Conservation (phyloP, 2,797 vertebrate genomes). For the Hippocampus kuda region DNA sequence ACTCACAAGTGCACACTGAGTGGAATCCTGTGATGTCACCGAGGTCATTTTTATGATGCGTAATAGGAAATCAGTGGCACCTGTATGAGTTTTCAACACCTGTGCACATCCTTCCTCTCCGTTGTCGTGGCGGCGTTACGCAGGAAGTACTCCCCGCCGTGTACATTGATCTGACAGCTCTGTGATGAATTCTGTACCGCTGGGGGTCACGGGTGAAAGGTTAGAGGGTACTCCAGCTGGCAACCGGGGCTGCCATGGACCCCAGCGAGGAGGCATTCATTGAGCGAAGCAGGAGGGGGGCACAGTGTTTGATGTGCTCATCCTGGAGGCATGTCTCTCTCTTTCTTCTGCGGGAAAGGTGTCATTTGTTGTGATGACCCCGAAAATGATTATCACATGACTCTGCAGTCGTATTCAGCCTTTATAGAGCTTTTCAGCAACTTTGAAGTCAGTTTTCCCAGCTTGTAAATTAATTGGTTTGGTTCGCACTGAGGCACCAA, state of each 20-base stretch:
- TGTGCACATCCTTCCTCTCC: conserved; percentile 16
- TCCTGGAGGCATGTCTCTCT: conserved; percentile 16
- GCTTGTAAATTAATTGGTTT: not conserved
- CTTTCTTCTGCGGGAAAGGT: not conserved
- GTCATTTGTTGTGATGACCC: conserved; percentile 3
- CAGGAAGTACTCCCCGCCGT: conserved; percentile 31
- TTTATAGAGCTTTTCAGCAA: not conserved
- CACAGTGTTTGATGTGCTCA: conserved; percentile 32
- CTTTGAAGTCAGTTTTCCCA: conserved; percentile 10
- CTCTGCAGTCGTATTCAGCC: not conserved
- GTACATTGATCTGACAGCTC: conserved; percentile 37
- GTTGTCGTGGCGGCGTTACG: conserved; percentile 18
- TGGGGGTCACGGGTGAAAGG: conserved; percentile 62
- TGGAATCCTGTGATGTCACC: conserved; percentile 9
- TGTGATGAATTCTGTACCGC: conserved; percentile 49
- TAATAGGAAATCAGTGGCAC: conserved; percentile 38
- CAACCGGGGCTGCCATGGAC: conserved; percentile 59
- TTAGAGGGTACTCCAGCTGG: conserved; percentile 69
- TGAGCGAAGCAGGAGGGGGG: conserved; percentile 30
- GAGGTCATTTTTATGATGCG: conserved; percentile 3
- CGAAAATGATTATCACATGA: conserved; percentile 1
- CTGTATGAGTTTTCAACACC: conserved; percentile 42
- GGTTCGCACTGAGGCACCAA: conserved; percentile 1
- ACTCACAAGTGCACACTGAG: conserved; percentile 17
- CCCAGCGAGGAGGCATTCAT: conserved; percentile 65